Evolutionary conservation across 2,113 vertebrate genomes (phyloP).

Genomic region (Calypte anna): DNA sequence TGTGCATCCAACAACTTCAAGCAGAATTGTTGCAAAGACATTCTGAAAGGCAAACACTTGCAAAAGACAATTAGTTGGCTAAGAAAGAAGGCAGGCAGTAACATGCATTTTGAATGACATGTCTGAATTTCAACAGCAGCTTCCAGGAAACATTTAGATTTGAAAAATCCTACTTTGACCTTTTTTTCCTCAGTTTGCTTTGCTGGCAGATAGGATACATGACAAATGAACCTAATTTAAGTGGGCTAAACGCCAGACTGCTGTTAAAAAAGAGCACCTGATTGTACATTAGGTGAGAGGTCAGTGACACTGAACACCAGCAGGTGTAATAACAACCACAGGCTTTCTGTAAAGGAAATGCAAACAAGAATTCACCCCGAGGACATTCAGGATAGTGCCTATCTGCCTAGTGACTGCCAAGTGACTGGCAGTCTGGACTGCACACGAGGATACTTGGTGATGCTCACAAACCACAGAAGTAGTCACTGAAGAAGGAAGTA

Average conservation of each 20-base stretch:
- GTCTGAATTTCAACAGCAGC: conserved; percentile 18
- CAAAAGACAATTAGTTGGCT: not conserved
- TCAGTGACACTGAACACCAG: conserved; percentile 69
- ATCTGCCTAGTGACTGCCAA: conserved; percentile 3
- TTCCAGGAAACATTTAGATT: conserved; percentile 49
- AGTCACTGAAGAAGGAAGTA: conserved; percentile 11
- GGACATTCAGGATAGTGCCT: conserved; percentile 1
- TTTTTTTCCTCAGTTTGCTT: conserved; percentile 29
- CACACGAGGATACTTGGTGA: not conserved
- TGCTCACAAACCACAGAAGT: not conserved
- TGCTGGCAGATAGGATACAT: conserved; percentile 50
- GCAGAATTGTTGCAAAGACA: conserved; percentile 32
- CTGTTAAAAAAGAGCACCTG: conserved; percentile 58
- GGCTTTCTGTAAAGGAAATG: conserved; percentile 68
- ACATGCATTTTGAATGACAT: not conserved
- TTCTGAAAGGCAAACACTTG: not conserved
- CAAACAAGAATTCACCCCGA: conserved; percentile 49
- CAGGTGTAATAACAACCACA: conserved; percentile 74
- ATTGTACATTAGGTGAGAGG: conserved; percentile 58
- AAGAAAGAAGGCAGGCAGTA: not conserved
- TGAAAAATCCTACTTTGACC: conserved; percentile 60
- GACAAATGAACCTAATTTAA: conserved; percentile 69
- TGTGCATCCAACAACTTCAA: conserved; percentile 55
- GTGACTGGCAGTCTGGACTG: conserved; percentile 51
- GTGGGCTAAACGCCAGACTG: conserved; percentile 46